phyloP scores from a whole-genome alignment of 2,888 invertebrate species.

The Heliconius charithonia region DNA sequence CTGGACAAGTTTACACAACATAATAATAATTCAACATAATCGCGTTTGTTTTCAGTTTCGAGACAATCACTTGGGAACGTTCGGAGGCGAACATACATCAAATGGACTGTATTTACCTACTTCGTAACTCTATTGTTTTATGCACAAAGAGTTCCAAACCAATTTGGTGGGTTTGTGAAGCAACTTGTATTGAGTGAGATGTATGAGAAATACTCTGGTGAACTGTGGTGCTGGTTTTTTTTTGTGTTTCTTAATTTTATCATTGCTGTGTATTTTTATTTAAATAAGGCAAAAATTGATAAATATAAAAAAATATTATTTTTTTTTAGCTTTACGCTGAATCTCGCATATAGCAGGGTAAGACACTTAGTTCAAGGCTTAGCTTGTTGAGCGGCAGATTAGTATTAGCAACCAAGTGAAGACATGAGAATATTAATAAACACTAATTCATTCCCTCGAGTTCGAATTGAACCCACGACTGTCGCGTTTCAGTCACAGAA shows the following conservation, averaged over 20 bases:
- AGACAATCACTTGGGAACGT: constrained; percentile 26
- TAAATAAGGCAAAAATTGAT: neutral
- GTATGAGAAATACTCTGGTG: constrained; percentile 1
- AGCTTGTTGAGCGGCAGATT: no score
- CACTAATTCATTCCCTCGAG: no score
- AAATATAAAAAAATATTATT: neutral
- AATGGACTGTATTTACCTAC: constrained; percentile 9
- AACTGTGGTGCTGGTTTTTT: neutral
- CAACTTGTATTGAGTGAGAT: constrained; percentile 15
- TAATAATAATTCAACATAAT: neutral
- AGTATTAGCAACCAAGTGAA: no score
- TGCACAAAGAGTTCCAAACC: neutral
- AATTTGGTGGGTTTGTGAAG: constrained; percentile 1
- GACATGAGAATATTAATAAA: no score
- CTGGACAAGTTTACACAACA: neutral
- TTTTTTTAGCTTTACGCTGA: neutral
- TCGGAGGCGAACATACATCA: constrained; percentile 18
- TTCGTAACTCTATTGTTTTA: constrained; percentile 32
- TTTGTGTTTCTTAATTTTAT: neutral
- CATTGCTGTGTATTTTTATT: neutral
- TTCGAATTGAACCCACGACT: no score
- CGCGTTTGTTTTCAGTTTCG: constrained; percentile 9
- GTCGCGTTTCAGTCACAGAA: no score
- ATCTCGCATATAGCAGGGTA: neutral
- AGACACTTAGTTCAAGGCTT: neutral